phyloP scores from a whole-genome alignment of 64 coral and sea anemone species.

The Acropora yongei region DNA sequence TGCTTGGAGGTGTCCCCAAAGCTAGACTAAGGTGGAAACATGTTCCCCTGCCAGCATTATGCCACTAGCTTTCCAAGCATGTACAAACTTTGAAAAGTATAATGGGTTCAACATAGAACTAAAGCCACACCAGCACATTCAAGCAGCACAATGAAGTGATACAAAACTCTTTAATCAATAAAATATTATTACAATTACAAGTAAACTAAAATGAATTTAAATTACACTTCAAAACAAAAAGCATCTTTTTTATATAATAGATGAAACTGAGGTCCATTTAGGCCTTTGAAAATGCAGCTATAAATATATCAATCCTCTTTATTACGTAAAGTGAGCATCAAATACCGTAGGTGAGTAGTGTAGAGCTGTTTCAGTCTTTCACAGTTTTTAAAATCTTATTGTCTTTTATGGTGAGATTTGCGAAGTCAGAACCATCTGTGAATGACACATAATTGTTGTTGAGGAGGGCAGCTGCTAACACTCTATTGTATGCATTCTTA shows the following conservation, averaged over 20 bases:
- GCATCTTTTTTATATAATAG: constrained; percentile 1
- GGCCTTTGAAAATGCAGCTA: constrained; percentile 1
- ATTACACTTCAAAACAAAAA: not conserved
- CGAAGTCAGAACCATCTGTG: not conserved
- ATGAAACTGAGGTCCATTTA: not conserved
- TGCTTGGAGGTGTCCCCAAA: not conserved
- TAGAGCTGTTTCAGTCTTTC: constrained; percentile 15
- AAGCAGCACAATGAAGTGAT: constrained; percentile 6
- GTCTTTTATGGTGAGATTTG: constrained; percentile 18
- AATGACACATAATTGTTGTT: constrained; percentile 15
- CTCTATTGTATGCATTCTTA: constrained; percentile 1
- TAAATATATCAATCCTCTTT: not conserved
- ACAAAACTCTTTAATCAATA: constrained; percentile 9
- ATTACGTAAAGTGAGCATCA: constrained; percentile 6
- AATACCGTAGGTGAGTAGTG: not conserved
- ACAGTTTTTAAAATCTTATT: constrained; percentile 29
- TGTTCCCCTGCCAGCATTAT: not conserved
- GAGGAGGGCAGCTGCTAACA: not conserved
- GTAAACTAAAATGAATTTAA: constrained; percentile 9
- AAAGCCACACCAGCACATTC: constrained; percentile 10
- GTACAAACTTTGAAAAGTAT: not conserved
- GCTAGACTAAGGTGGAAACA: no score
- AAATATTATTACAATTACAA: not conserved
- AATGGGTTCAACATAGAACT: constrained; percentile 8
- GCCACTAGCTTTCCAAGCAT: not conserved